Conservation (phyloP, 2,113 vertebrate genomes). For the Catagonus wagneri region DNA sequence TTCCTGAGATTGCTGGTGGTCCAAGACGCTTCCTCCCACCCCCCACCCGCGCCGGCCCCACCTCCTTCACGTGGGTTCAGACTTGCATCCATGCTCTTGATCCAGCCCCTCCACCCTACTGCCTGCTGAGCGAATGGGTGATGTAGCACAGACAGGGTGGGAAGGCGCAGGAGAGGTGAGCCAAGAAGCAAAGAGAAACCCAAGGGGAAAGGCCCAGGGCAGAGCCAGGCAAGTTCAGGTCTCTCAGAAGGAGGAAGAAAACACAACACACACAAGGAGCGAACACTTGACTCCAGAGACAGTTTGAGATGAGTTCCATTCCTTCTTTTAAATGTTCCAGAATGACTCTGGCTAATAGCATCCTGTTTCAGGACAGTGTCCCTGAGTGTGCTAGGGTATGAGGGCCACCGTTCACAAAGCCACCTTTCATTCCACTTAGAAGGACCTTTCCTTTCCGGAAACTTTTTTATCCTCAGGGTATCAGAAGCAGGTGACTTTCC, state of each 20-base stretch:
- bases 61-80: neutral
- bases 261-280: neutral
- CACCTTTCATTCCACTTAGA: neutral
- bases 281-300: neutral
- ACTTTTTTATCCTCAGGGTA: neutral
- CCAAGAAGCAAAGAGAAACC: neutral
- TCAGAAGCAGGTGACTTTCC: neutral
- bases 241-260: neutral
- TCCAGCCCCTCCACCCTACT: neutral
- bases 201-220: neutral
- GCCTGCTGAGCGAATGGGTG: neutral
- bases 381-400: neutral
- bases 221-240: neutral
- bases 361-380: neutral
- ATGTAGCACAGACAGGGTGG: neutral
- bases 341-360: neutral
- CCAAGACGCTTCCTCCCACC: neutral
- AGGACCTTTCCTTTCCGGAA: neutral
- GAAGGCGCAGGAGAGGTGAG: neutral
- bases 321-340: slow-evolving; percentile 20
- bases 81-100: neutral
- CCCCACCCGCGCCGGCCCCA: neutral
- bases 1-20: neutral
- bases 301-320: neutral
- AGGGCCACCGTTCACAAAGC: neutral